Evolutionary conservation across 2,113 vertebrate species (phyloP).

Genomic region (Calyptommatus sinebrachiatus): DNA sequence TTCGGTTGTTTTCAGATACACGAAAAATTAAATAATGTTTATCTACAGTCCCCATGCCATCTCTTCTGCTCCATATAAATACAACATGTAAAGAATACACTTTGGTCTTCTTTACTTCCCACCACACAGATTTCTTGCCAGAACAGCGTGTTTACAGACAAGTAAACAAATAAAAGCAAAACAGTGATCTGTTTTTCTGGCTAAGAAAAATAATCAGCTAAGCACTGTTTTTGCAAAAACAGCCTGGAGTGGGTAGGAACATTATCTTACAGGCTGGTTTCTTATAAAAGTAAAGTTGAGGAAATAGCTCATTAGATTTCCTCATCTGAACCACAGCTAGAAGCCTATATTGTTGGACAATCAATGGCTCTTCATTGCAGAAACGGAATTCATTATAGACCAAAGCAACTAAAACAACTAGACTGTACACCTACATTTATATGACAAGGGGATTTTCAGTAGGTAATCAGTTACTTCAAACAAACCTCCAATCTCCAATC

Average conservation of each 20-base stretch:
- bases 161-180: slow-evolving; percentile 26
- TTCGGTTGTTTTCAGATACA: background rate
- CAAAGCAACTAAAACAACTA: background rate
- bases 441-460: slow-evolving; percentile 30
- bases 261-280: background rate
- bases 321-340: background rate
- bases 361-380: background rate
- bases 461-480: slow-evolving; percentile 49
- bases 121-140: slow-evolving; percentile 9
- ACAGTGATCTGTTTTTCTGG: background rate
- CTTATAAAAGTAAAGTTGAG: background rate
- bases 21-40: background rate
- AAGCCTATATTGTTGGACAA: background rate
- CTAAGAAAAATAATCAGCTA: background rate
- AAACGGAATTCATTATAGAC: background rate
- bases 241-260: background rate
- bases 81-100: background rate
- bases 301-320: background rate
- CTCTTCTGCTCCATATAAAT: background rate
- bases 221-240: background rate
- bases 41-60: background rate
- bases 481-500: slow-evolving; percentile 46
- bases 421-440: background rate
- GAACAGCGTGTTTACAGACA: slow-evolving; percentile 10
- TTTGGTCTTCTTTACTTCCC: background rate